A percentile compares a stretch with the other conserved stretches of the same genome.
These are phyloP conservation scores for Bombus pyrosoma DNA, from an alignment of 1,140 invertebrate species.

Conservation along the genomic window DNA sequence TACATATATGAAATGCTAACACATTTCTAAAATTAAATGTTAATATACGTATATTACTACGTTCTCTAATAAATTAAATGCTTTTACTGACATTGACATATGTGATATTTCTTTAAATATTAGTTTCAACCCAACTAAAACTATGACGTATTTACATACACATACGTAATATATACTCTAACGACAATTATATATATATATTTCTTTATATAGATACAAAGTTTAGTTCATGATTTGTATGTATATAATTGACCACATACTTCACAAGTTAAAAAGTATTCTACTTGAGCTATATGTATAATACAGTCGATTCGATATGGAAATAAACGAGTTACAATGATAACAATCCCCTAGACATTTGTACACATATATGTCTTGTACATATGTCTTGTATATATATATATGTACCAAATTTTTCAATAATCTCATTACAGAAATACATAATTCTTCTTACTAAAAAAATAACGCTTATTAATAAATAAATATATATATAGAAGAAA, in stretches of 20 bases:
- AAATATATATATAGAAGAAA: too few relatives aligned
- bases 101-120: conserved; percentile 6
- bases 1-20: neutral
- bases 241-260: conserved; percentile 51
- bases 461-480: neutral
- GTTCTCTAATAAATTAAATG: conserved; percentile 26
- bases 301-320: neutral
- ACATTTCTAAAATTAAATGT: neutral
- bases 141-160: neutral
- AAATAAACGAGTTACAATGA: neutral
- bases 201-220: conserved; percentile 11
- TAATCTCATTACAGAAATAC: neutral
- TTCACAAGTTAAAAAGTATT: conserved; percentile 18
- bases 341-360: neutral
- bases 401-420: neutral
- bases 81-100: conserved; percentile 43
- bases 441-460: neutral
- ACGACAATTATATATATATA: neutral
- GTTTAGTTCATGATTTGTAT: neutral
- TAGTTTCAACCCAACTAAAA: neutral
- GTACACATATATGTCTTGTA: neutral
- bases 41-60: neutral
- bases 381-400: neutral
- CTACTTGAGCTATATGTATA: neutral
- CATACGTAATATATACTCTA: neutral